phyloP scores from a whole-genome alignment of 2,113 vertebrate genomes.

The Labrus mixtus region DNA sequence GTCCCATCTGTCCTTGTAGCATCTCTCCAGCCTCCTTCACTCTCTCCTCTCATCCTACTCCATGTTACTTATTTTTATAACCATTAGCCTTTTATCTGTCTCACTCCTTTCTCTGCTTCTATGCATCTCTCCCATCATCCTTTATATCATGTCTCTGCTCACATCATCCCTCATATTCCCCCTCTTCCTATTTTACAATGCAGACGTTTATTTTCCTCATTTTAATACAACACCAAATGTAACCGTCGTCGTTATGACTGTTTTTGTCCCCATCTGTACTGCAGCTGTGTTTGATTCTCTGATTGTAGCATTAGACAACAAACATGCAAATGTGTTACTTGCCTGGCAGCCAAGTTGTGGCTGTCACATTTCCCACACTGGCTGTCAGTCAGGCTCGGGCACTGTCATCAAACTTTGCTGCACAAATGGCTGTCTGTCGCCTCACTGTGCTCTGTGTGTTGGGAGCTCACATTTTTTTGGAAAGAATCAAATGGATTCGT shows the following conservation, averaged over 20 bases:
- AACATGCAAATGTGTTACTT: slow-evolving; percentile 20
- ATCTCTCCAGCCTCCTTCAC: neutral
- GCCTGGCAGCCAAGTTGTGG: slow-evolving; percentile 10
- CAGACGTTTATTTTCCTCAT: neutral
- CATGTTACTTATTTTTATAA: neutral
- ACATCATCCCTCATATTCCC: neutral
- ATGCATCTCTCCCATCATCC: neutral
- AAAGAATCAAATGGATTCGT: neutral
- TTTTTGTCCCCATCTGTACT: neutral
- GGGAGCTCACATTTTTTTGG: no score
- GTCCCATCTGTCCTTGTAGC: neutral
- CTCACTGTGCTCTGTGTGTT: neutral
- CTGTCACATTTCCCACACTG: slow-evolving; percentile 25
- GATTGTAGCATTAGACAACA: slow-evolving; percentile 1
- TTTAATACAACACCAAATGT: neutral
- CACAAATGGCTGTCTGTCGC: neutral
- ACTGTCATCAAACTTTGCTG: slow-evolving; percentile 8
- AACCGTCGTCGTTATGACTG: neutral
- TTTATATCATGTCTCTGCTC: neutral
- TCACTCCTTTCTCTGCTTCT: neutral
- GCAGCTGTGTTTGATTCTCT: neutral
- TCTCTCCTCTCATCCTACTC: neutral
- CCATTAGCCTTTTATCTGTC: neutral
- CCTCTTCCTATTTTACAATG: neutral
- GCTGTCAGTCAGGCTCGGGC: slow-evolving; percentile 14